Evolutionary conservation across 2,888 invertebrate genomes (phyloP).

Genomic region (Chrysomela aeneicollis): DNA sequence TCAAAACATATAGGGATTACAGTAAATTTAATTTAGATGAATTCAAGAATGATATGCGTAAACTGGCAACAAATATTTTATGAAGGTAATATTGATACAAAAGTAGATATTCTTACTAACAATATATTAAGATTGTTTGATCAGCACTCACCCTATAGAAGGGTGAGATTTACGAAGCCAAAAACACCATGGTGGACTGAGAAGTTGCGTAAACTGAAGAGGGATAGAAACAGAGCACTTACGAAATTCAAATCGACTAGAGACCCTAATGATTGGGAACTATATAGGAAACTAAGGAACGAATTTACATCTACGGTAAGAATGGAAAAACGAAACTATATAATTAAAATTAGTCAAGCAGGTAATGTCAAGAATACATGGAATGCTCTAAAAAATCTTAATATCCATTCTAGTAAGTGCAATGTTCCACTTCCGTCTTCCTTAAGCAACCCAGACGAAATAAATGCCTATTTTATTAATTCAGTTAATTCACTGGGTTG

Average conservation of each 20-base stretch:
- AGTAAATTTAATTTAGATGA: background rate
- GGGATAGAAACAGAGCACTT: background rate
- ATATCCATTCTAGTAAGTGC: background rate
- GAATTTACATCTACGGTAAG: slow-evolving; percentile 1
- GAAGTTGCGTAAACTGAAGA: background rate
- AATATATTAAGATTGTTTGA: background rate
- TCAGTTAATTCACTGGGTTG: background rate
- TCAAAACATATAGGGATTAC: background rate
- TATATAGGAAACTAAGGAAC: background rate
- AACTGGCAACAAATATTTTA: slow-evolving; percentile 5
- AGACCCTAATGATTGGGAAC: background rate
- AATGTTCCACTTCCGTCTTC: background rate
- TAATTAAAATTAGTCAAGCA: slow-evolving; percentile 6
- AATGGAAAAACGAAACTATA: slow-evolving; percentile 8
- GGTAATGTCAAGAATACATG: slow-evolving; percentile 6
- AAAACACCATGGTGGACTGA: background rate
- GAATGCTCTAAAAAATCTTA: slow-evolving; percentile 3
- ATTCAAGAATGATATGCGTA: background rate
- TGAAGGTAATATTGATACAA: background rate
- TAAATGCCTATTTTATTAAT: slow-evolving; percentile 2
- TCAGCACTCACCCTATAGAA: background rate
- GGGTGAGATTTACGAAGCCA: background rate
- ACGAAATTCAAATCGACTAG: background rate
- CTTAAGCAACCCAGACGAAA: slow-evolving; percentile 2
- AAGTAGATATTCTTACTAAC: background rate